Evolutionary conservation across 2,888 invertebrate genomes (phyloP), one percentile per base, ranked within the genome.

Genomic region (Criorhina ranunculi): DNA sequence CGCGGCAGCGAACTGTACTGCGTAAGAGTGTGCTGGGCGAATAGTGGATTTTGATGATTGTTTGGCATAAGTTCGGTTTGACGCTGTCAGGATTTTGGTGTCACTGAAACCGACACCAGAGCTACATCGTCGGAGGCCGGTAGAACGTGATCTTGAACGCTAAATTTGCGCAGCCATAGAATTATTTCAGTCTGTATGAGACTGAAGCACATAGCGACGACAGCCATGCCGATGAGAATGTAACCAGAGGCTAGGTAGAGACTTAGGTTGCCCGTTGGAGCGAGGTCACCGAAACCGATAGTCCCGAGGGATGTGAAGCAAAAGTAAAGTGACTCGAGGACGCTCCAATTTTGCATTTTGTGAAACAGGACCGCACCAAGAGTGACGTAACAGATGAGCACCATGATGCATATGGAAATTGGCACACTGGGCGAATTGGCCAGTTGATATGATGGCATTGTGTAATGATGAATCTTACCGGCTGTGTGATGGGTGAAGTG

Each of bases 351-450:
- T 91, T 99, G 99, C 90, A 98, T 95, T 67, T 96, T 94, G 82
- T 96, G 95, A 92, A 99, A 99, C 87, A 99, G 93, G 79, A 97
- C 93, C 0, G 98, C 96, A 11, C 99, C 99, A 37, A 97, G 95
- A 77, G 96, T 95, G 88, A 99, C 95, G 92, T 99, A 99, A 87
- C 95, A 94, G 57, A 97, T 93, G 89, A 99, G 95, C 49, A 98
- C 95, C 87, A 97, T 93, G 81, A 98, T 93, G 90, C 98, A 98
- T 62, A 99, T 93, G 67, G 95, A 94, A 78, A 98, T 95, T 57
- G 99, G 99, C 79, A 99, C 98, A 87, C 96, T 90, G n/a, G 90
- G 86, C 11, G 91, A 88, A 17, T 88, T 57, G 7, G 89, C 64
- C 59, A 60, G 87, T 46, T 59, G 89, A 87, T 66, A 81, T 87